Conservation (phyloP, 2,797 vertebrate genomes). For the Dicrostonyx torquatus region DNA sequence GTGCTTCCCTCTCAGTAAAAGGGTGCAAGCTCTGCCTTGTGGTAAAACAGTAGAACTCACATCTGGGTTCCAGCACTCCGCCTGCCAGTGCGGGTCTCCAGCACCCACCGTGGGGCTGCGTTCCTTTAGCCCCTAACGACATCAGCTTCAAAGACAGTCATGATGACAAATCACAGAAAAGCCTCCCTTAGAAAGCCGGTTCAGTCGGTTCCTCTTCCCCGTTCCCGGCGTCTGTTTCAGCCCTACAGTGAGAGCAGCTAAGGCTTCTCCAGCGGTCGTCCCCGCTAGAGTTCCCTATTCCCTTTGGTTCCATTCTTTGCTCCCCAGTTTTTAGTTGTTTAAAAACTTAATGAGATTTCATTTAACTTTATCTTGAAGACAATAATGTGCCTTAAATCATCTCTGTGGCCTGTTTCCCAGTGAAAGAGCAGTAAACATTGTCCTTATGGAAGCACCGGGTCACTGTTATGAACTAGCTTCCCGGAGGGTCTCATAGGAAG, state of each 20-base stretch:
- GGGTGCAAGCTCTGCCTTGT: background rate
- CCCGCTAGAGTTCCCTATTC: background rate
- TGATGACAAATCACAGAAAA: background rate
- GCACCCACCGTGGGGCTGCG: background rate
- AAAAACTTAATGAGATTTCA: constrained; percentile 13
- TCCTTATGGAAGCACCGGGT: constrained; percentile 43
- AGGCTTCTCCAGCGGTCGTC: background rate
- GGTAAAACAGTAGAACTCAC: background rate
- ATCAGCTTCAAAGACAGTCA: background rate
- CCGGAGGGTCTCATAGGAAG: background rate
- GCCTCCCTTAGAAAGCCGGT: background rate
- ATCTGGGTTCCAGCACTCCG: background rate
- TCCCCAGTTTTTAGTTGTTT: constrained; percentile 26
- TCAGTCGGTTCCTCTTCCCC: background rate
- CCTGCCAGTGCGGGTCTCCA: background rate
- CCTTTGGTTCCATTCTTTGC: background rate
- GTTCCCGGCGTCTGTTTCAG: constrained; percentile 4
- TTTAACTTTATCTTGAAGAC: constrained; percentile 50
- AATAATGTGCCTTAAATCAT: constrained; percentile 30
- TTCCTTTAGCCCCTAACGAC: background rate
- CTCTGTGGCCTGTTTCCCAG: constrained; percentile 31
- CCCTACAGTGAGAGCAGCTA: background rate
- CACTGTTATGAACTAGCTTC: background rate
- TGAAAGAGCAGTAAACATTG: constrained; percentile 34
- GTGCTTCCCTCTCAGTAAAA: background rate